These are phyloP conservation scores for Rhinogobio ventralis DNA, from an alignment of 2,797 vertebrate species.

Conservation along the genomic window DNA sequence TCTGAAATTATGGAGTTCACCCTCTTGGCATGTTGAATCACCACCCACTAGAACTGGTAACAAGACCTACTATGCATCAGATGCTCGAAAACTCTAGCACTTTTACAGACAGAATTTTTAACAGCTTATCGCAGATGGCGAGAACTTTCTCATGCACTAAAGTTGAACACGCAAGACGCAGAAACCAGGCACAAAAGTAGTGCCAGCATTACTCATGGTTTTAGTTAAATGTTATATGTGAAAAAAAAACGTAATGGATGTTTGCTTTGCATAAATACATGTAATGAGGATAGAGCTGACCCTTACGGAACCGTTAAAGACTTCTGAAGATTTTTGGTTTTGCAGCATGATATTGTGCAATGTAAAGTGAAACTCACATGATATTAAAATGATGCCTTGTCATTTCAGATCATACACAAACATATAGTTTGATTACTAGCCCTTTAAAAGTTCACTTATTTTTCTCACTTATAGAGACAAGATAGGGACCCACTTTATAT, in stretches of 20 bases:
- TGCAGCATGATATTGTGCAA: background rate
- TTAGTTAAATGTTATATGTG: slow-evolving; percentile 52
- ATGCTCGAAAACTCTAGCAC: slow-evolving; percentile 61
- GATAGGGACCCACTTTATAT: too few species aligned
- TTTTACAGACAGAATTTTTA: slow-evolving; percentile 56
- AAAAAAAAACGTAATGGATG: background rate
- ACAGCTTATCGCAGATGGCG: slow-evolving; percentile 61
- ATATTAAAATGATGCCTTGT: background rate
- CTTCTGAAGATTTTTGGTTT: background rate
- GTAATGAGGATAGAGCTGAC: background rate
- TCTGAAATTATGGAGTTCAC: slow-evolving; percentile 60
- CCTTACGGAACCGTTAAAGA: background rate
- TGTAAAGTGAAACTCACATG: background rate
- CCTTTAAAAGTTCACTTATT: background rate
- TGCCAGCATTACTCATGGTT: slow-evolving; percentile 54
- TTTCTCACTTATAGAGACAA: background rate
- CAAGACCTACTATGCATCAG: slow-evolving; percentile 60
- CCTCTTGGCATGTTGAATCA: slow-evolving; percentile 58
- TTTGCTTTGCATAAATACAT: slow-evolving; percentile 12
- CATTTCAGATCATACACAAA: background rate
- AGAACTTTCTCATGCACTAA: slow-evolving; percentile 61
- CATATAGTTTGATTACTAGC: background rate
- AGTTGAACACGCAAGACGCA: slow-evolving; percentile 48
- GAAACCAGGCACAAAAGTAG: slow-evolving; percentile 51
- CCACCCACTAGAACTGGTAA: slow-evolving; percentile 58